These are phyloP conservation scores for Leptothorax acervorum DNA, from an alignment of 2,888 invertebrate genomes.

Conservation along the genomic window DNA sequence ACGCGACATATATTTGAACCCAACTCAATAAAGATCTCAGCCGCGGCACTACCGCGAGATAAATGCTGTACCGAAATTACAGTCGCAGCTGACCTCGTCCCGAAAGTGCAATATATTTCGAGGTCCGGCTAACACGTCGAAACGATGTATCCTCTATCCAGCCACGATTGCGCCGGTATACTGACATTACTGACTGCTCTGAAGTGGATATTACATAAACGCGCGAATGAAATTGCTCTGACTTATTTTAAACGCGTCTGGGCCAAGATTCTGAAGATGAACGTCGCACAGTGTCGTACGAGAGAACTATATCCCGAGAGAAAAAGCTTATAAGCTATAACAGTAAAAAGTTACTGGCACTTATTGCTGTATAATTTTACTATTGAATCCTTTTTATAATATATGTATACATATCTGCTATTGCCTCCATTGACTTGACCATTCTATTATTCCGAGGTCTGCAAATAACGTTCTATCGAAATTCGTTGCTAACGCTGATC, in stretches of 20 bases:
- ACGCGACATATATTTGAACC: slow-evolving; percentile 67
- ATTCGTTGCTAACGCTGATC: slow-evolving; percentile 1
- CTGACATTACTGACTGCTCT: neutral
- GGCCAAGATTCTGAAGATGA: neutral
- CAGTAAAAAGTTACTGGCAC: slow-evolving; percentile 35
- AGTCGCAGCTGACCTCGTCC: slow-evolving; percentile 79
- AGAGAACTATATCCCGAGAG: slow-evolving; percentile 5
- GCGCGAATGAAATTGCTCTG: slow-evolving; percentile 66
- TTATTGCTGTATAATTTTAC: slow-evolving; percentile 26
- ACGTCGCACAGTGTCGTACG: neutral
- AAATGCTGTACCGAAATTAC: slow-evolving; percentile 77
- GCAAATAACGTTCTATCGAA: neutral
- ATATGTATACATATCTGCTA: slow-evolving; percentile 11
- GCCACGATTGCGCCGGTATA: slow-evolving; percentile 66
- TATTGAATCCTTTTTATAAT: slow-evolving; percentile 25
- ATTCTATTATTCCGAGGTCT: slow-evolving; percentile 20
- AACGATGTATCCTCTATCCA: slow-evolving; percentile 70
- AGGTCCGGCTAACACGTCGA: slow-evolving; percentile 67
- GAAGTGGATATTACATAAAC: slow-evolving; percentile 60
- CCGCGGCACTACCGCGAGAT: slow-evolving; percentile 73
- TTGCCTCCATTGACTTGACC: slow-evolving; percentile 14
- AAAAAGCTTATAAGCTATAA: slow-evolving; percentile 35
- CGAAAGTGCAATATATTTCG: slow-evolving; percentile 79
- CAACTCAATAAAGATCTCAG: slow-evolving; percentile 76
- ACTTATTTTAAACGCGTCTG: slow-evolving; percentile 30